These are phyloP conservation scores for Fabriciana adippe DNA, from an alignment of 2,888 invertebrate genomes.

Conservation along the genomic window DNA sequence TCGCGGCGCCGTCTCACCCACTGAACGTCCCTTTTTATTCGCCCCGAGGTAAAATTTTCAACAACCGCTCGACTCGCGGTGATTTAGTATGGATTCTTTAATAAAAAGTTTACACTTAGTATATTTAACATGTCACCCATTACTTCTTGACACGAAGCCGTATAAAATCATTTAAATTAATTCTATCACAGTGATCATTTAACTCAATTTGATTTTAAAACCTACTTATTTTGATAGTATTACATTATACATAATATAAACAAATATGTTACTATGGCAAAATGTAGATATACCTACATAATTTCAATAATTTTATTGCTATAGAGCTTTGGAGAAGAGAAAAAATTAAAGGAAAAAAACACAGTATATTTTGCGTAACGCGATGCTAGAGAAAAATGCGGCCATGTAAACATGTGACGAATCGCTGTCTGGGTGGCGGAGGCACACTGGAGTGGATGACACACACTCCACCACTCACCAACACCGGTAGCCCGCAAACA, in stretches of 20 bases:
- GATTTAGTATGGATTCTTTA: constrained; percentile 75
- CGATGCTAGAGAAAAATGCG: constrained; percentile 41
- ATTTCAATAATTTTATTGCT: too few species aligned
- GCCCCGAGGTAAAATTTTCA: constrained; percentile 66
- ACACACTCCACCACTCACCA: constrained; percentile 62
- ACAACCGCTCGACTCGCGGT: constrained; percentile 55
- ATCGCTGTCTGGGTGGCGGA: constrained; percentile 69
- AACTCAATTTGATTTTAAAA: constrained; percentile 21
- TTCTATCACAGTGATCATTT: constrained; percentile 61
- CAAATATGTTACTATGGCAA: too few species aligned
- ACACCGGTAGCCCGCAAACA: constrained; percentile 78
- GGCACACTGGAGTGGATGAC: constrained; percentile 69
- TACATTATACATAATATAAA: too few species aligned
- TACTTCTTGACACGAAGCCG: constrained; percentile 57
- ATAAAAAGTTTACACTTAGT: constrained; percentile 78
- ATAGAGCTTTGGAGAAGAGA: background rate
- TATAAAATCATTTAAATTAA: constrained; percentile 61
- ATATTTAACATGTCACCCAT: constrained; percentile 65
- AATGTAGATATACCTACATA: too few species aligned
- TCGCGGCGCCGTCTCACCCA: constrained; percentile 64
- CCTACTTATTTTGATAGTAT: too few species aligned
- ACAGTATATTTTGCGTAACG: constrained; percentile 45
- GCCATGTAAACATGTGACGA: constrained; percentile 46
- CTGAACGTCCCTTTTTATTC: constrained; percentile 72
- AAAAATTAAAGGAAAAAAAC: constrained; percentile 13